A percentile compares a stretch with the other conserved stretches of the same genome.
Evolutionary conservation across 2,797 vertebrate species (phyloP).

Genomic region (Capromys pilorides): DNA sequence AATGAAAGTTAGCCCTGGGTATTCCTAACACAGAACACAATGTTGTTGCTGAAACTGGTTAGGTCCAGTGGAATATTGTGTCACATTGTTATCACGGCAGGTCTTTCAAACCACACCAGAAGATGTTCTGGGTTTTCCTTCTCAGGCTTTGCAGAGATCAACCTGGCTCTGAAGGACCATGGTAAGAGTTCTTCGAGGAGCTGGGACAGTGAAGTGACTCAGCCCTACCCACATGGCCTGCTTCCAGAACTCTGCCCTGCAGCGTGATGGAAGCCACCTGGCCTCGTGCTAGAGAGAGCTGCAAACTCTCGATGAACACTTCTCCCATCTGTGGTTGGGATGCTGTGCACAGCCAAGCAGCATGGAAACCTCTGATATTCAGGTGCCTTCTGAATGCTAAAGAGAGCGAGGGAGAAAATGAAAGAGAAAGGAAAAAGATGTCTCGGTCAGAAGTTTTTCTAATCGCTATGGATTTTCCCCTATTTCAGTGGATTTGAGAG

Average conservation of each 20-base stretch:
- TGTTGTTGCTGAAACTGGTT: fast-evolving
- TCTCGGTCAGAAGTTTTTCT: conserved; percentile 80
- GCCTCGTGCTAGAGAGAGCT: conserved; percentile 73
- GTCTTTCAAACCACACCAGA: background rate
- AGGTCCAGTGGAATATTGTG: background rate
- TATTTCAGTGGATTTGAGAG: conserved; percentile 64
- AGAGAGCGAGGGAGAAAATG: background rate
- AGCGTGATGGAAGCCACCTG: conserved; percentile 73
- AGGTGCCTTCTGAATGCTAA: conserved; percentile 80
- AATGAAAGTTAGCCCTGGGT: background rate
- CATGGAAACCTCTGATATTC: conserved; percentile 80
- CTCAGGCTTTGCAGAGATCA: too few relatives aligned
- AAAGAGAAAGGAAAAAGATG: conserved; percentile 64
- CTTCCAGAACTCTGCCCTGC: conserved; percentile 62
- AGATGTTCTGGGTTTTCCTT: background rate
- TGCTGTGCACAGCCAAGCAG: conserved; percentile 80
- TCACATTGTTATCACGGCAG: fast-evolving
- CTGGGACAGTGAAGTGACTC: background rate
- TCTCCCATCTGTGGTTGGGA: conserved; percentile 76
- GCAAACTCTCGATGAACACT: conserved; percentile 75
- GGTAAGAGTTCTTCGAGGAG: background rate
- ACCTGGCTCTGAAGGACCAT: background rate
- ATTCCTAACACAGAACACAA: background rate
- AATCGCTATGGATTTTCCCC: conserved; percentile 78
- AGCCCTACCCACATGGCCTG: background rate